A percentile compares a stretch with the other conserved stretches of the same genome.
phyloP scores from a whole-genome alignment of 1,140 invertebrate species.

The Aphis craccivora region DNA sequence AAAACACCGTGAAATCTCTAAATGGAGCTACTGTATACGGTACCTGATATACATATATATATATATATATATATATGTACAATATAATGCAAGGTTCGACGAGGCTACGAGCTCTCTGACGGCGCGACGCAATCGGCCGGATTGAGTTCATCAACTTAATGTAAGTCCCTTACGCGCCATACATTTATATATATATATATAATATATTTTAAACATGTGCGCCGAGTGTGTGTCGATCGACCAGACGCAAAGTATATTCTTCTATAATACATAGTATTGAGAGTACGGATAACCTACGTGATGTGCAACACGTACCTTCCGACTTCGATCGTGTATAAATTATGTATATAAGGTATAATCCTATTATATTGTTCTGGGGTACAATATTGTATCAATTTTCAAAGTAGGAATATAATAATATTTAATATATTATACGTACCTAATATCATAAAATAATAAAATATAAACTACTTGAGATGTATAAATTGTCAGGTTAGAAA shows the following conservation, averaged over 20 bases:
- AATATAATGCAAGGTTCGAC: not conserved
- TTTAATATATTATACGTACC: too few relatives aligned
- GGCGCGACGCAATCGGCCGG: conserved; percentile 1
- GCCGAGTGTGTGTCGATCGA: not conserved
- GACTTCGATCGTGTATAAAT: not conserved
- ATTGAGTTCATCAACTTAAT: conserved; percentile 54
- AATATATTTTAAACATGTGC: not conserved
- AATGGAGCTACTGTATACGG: conserved; percentile 15
- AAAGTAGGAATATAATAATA: too few relatives aligned
- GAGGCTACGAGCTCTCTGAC: not conserved
- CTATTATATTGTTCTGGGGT: too few relatives aligned
- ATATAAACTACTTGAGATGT: too few relatives aligned
- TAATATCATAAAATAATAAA: too few relatives aligned
- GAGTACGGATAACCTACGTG: not conserved
- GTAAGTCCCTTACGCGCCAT: not conserved
- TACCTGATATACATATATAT: not conserved
- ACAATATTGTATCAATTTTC: too few relatives aligned
- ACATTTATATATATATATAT: not conserved
- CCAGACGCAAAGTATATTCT: not conserved
- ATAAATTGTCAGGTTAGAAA: not conserved
- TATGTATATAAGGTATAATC: not conserved
- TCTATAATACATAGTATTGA: not conserved
- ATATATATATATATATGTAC: too few relatives aligned
- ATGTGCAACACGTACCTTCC: not conserved
- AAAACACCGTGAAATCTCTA: conserved; percentile 38